Base-by-base conservation (phyloP, 2,888 invertebrate genomes). In the Cistogaster globosa region DNA sequence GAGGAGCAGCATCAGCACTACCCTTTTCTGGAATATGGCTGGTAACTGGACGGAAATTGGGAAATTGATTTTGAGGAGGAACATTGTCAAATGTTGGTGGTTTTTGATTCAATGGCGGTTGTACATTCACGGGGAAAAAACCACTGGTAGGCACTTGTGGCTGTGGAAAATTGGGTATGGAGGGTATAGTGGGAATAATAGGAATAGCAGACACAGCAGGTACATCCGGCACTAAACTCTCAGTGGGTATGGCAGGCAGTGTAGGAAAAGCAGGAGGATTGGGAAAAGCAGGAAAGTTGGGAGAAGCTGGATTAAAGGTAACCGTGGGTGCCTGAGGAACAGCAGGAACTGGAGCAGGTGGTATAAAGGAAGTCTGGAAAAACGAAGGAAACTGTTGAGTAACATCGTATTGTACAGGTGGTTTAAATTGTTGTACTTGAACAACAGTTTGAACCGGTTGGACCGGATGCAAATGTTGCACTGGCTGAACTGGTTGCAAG, bases 1-100 rank as follows among this genome's bases (percentile, higher is more conserved):
- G 92, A 11, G 91, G 91, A 1, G 90, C 86, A 11, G 91, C 92
- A 63, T 90, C 91, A 0, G 90, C 91, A 11, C 90, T 90, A 58
- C 92, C 92, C 4, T 88, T 84, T 22, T 91, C 90, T 0, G 90
- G 87, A 12, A 48, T 88, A 11, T 76, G 87, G 7, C 90, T 90
- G 0, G 89, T 88, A 63, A 90, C 75, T 0, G 91, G 90, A 0
- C 87, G 83, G 38, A 90, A 88, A 2, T 88, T 88, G 0, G 91
- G 91, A n/a, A 90, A 89, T 62, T 91, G 90, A 11, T 62, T 62
- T 12, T 74, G 36, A 0, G 91, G 89, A 69, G 89, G 89, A 5
- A 88, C 55, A 55, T 72, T 83, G 14, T 79, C 81, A 67, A 91
- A 91, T 0, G 88, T 87, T 6, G 91, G 90, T 16, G 90, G 89